These are phyloP conservation scores for Drosophila hamatofila DNA, from an alignment of 2,888 invertebrate species.

Conservation along the genomic window DNA sequence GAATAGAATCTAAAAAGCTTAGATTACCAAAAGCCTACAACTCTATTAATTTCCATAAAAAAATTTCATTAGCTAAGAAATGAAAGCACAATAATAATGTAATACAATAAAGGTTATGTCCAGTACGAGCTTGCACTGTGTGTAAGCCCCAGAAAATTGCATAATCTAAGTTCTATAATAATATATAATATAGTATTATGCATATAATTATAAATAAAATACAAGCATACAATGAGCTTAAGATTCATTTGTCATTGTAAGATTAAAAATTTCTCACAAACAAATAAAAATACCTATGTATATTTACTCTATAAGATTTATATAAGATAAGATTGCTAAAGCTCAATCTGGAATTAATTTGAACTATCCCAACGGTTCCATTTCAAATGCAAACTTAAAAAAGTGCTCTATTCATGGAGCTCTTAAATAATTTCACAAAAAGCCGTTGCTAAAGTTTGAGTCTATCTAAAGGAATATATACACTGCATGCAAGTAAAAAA, in stretches of 20 bases:
- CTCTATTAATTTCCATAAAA: background rate
- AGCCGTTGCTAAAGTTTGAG: conserved; percentile 8
- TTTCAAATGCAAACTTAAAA: background rate
- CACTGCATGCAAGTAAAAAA: conserved; percentile 2
- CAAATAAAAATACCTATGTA: background rate
- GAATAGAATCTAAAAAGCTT: background rate
- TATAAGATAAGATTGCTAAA: background rate
- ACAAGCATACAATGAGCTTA: background rate
- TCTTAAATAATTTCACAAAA: conserved; percentile 31
- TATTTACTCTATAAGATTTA: background rate
- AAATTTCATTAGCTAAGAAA: too few species aligned
- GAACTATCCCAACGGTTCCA: background rate
- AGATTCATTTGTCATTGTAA: background rate
- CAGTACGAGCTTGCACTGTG: background rate
- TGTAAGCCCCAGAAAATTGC: background rate
- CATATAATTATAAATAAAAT: background rate
- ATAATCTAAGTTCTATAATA: background rate
- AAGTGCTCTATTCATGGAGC: conserved; percentile 7
- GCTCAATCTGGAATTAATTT: background rate
- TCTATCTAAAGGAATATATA: conserved; percentile 13
- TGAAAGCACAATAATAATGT: background rate
- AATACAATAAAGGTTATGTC: background rate
- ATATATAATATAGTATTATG: background rate
- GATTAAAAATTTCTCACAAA: background rate
- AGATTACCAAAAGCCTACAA: background rate